phyloP scores from a whole-genome alignment of 2,113 vertebrate genomes.

The Beaufortia kweichowensis region DNA sequence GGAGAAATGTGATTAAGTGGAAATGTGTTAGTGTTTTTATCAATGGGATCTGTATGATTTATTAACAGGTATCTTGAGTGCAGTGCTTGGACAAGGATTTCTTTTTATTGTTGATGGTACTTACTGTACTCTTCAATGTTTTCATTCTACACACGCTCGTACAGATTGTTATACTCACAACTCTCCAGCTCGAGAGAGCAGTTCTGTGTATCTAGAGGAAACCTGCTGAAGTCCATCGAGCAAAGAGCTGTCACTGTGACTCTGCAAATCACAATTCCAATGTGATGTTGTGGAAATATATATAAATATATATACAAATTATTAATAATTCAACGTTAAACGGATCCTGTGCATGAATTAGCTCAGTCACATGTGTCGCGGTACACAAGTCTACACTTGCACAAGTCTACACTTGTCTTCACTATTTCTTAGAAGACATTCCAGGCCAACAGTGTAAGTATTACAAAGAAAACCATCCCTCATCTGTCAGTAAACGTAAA shows the following conservation, averaged over 20 bases:
- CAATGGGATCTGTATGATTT: background rate
- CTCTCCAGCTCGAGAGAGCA: slow-evolving; percentile 92
- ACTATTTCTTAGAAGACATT: background rate
- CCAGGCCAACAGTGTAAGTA: background rate
- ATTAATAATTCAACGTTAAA: background rate
- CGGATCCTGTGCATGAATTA: background rate
- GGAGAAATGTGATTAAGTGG: too few species aligned
- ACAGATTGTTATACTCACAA: slow-evolving; percentile 78
- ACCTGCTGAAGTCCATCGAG: slow-evolving; percentile 92
- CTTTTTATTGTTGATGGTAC: slow-evolving; percentile 31
- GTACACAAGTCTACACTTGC: slow-evolving; percentile 14
- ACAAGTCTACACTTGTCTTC: background rate
- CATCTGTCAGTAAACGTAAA: background rate
- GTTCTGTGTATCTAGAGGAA: slow-evolving; percentile 92
- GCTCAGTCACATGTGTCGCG: background rate
- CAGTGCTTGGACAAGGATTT: background rate
- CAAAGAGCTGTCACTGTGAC: slow-evolving; percentile 91
- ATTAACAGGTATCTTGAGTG: background rate
- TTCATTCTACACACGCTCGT: slow-evolving; percentile 44
- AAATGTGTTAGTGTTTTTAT: too few species aligned
- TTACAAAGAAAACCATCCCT: background rate
- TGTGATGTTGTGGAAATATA: too few species aligned
- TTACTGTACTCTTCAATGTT: slow-evolving; percentile 42
- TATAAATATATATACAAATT: too few species aligned
- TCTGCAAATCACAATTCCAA: slow-evolving; percentile 70